A percentile compares a stretch with the other conserved stretches of the same genome.
Evolutionary conservation across 2,113 vertebrate genomes (phyloP).

Genomic region (Cromileptes altivelis): DNA sequence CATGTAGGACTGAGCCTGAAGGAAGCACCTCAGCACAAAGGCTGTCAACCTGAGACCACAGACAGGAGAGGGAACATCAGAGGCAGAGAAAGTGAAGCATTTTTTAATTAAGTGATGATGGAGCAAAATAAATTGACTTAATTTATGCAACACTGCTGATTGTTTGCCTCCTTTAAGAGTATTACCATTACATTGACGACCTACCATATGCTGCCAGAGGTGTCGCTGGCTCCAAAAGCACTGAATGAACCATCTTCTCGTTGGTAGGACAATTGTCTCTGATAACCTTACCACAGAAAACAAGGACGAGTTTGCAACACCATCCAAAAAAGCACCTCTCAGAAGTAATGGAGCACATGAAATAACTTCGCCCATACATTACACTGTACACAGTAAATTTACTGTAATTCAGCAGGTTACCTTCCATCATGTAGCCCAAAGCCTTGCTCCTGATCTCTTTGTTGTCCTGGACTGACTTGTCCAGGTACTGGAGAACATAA

Average conservation of each 20-base stretch:
- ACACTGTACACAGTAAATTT: not conserved
- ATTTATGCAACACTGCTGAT: not conserved
- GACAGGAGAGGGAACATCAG: not conserved
- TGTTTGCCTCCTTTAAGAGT: not conserved
- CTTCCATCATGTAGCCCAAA: constrained; percentile 86
- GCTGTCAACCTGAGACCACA: constrained; percentile 89
- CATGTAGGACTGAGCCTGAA: constrained; percentile 88
- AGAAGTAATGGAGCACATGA: not conserved
- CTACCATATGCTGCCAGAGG: constrained; percentile 92
- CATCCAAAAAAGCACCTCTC: not conserved
- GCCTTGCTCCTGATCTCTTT: constrained; percentile 83
- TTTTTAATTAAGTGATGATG: not conserved
- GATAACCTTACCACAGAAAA: constrained; percentile 86
- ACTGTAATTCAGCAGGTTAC: constrained; percentile 67
- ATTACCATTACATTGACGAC: constrained; percentile 31
- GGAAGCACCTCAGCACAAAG: constrained; percentile 91
- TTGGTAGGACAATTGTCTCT: constrained; percentile 90
- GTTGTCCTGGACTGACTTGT: constrained; percentile 80
- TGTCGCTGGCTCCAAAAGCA: constrained; percentile 89
- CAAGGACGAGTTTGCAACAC: not conserved
- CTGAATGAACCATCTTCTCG: constrained; percentile 92
- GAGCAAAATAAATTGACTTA: not conserved
- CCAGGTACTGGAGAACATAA: constrained; percentile 90
- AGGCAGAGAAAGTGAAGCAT: too few species aligned
- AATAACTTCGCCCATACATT: not conserved